Evolutionary conservation across 1,140 invertebrate genomes (phyloP), one percentile per base, ranked within the genome.

Genomic region (Pissodes strobi): DNA sequence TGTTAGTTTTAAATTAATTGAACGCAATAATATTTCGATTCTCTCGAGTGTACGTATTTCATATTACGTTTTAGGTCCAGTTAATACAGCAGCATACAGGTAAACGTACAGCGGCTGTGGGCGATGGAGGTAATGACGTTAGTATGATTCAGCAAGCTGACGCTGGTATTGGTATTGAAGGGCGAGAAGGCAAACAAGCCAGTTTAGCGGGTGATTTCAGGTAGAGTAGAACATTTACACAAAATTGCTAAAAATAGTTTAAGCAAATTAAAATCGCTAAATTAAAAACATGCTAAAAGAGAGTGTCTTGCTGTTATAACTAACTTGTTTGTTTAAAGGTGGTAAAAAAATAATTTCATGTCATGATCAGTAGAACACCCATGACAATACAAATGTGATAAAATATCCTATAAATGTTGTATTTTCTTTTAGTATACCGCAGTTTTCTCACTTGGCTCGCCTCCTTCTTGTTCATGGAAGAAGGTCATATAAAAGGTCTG

Each of bases 121-220:
- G 91, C 0, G 92, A 94, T 78, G 92, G 92, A 39, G 92, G 92
- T 34, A 94, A 94, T 74, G 91, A 94, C 74, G 92, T 94, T 9
- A 90, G 89, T 43, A 94, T 94, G 92, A 94, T 94, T 72, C 95
- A 98, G 81, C 93, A 95, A 66, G 95, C 97, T 2, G 94, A 99
- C 82, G 94, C 94, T 46, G 90, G 89, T 3, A 93, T 99, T 67
- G 97, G 97, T 63, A 95, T 99, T 66, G 96, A 98, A 76, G 92
- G 91, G 18, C 85, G 92, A 67, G 95, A 97, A 81, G 96, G 96
- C 5, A 88, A 91, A 71, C 95, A 98, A 79, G 97, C 97, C 1
- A 97, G 95, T 27, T 81, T 99, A 57, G 98, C 98, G 45, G 97
- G 97, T n/a, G 97, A 99, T 81, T 99, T 64, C 17, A 62, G 59